A percentile compares a stretch with the other conserved stretches of the same genome.
Evolutionary conservation across 2,797 vertebrate species (phyloP).

Genomic region (Coreius guichenoti): DNA sequence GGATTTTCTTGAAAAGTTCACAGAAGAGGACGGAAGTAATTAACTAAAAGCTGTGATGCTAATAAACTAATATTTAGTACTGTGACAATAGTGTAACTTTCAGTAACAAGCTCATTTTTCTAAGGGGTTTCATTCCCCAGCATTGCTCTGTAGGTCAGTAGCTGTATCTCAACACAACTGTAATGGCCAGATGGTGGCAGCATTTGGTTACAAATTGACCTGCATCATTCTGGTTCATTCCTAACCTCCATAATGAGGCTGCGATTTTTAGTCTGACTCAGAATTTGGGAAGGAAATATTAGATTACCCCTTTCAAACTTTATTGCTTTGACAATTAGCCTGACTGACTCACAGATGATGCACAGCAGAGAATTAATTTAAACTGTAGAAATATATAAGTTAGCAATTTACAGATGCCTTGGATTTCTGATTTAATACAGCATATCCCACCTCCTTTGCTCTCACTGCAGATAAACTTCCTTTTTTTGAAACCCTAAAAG

Average conservation of each 20-base stretch:
- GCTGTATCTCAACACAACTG: neutral
- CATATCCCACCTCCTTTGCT: neutral
- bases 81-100: neutral
- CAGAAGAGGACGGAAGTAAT: neutral
- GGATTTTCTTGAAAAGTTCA: neutral
- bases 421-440: slow-evolving; percentile 8
- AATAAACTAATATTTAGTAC: neutral
- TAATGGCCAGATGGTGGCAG: slow-evolving; percentile 74
- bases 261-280: neutral
- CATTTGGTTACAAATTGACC: slow-evolving; percentile 61
- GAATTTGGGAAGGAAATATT: slow-evolving; percentile 9
- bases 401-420: neutral
- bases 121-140: neutral
- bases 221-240: neutral
- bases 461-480: neutral
- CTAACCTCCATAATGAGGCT: neutral
- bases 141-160: neutral
- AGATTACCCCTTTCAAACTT: neutral
- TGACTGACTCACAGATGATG: neutral
- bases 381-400: neutral
- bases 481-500: neutral
- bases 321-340: neutral
- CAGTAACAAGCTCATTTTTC: neutral
- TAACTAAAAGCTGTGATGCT: neutral
- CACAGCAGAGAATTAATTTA: neutral